Base-by-base conservation (phyloP, 1,140 invertebrate species). In the Bombus confusus region DNA sequence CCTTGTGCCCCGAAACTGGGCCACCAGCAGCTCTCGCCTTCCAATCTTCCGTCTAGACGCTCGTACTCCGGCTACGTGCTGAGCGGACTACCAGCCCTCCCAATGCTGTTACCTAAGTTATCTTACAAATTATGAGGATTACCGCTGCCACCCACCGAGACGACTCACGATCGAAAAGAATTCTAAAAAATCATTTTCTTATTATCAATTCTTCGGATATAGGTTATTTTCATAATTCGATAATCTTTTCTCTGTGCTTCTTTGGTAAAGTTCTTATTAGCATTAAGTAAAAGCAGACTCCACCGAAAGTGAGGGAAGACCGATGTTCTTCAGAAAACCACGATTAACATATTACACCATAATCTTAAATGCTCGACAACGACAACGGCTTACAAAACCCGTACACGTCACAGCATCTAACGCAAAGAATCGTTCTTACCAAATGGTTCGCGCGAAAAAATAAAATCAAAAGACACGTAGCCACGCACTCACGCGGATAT, bases 401-500 rank as follows among this genome's bases (percentile, higher is more conserved):
- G 5, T 22, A 22, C 47, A 22, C 47, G 0, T 0, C 5, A 22
- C 0, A 2, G 47, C 6, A 52, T 52, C 3, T 62, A 15, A 64
- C 6, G 5, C 12, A 31, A 66, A 66, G 31, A 31, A 31, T 52
- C 47, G 5, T 52, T 52, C 47, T 52, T 22, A 13, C 28, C 62
- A 4, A 34, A 34, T 39, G 43, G 28, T 34, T 57, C 62, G 28
- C 15, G 2, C 4, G 80, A 81, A 84, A 74, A 88, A 37, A 86
- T 80, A 71, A 77, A 75, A 79, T 90, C 81, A 86, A 86, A 80
- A 71, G 57, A 74, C 72, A 80, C 80, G 66, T 72, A 87, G 74
- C 83, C 82, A 52, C 69, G 39, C 3, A 12, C 10, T 22, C 25
- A 2, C 22, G 9, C 22, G 25, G 34, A 15, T 76, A 73, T 47